phyloP scores from a whole-genome alignment of 2,888 invertebrate species.

The Troides aeacus region DNA sequence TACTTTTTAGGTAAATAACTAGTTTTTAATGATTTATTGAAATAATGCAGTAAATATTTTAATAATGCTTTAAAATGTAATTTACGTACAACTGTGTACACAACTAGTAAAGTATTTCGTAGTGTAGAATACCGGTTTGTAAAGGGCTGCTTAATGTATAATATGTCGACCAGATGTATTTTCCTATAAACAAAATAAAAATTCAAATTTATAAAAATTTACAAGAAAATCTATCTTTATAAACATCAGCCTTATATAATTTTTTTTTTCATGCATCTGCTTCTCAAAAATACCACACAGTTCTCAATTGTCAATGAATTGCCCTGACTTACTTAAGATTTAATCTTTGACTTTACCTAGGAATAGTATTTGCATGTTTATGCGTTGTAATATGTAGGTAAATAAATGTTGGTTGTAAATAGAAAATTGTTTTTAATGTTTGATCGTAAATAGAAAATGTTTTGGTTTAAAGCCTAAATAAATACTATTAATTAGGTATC shows the following conservation, averaged over 20 bases:
- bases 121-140: background rate
- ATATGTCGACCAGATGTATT: background rate
- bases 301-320: too few species aligned
- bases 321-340: background rate
- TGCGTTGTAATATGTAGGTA: constrained; percentile 20
- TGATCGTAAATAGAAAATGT: constrained; percentile 35
- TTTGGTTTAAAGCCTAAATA: constrained; percentile 16
- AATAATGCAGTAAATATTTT: constrained; percentile 18
- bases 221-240: too few species aligned
- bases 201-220: too few species aligned
- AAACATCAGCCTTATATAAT: too few species aligned
- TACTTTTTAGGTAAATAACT: background rate
- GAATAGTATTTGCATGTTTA: constrained; percentile 14
- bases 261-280: too few species aligned
- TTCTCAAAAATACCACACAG: too few species aligned
- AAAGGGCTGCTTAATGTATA: constrained; percentile 6
- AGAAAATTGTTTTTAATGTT: constrained; percentile 18
- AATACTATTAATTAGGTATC: constrained; percentile 32
- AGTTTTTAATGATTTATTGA: background rate
- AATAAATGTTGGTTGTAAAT: constrained; percentile 27
- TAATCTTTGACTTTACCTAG: constrained; percentile 11
- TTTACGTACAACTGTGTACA: constrained; percentile 10
- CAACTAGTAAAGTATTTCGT: background rate
- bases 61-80: background rate
- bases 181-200: background rate